phyloP scores from a whole-genome alignment of 2,797 vertebrate genomes.

The Taenioides sp. region DNA sequence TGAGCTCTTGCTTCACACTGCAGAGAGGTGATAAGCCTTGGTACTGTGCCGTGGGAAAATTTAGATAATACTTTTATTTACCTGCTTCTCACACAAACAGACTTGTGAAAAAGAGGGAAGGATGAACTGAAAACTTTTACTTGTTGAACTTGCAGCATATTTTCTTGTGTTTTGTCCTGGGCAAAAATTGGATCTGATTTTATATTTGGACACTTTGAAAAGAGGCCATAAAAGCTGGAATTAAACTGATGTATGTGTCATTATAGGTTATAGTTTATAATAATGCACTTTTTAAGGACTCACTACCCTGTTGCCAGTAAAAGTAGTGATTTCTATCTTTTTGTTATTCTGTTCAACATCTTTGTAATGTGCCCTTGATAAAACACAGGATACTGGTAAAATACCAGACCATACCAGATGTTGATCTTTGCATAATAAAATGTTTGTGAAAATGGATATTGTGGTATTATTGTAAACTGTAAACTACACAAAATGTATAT shows the following conservation, averaged over 20 bases:
- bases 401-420: background rate
- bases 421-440: background rate
- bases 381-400: background rate
- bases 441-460: background rate
- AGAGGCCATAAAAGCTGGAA: background rate
- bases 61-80: conserved; percentile 60
- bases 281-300: background rate
- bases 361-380: background rate
- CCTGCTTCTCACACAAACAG: conserved; percentile 49
- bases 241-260: background rate
- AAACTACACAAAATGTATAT: background rate
- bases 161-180: background rate
- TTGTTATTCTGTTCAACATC: background rate
- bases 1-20: conserved; percentile 64
- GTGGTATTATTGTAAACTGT: background rate
- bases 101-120: conserved; percentile 15
- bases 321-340: background rate
- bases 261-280: background rate
- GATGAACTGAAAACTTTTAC: conserved; percentile 10
- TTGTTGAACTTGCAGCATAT: conserved; percentile 15
- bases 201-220: background rate
- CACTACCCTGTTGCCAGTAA: no score
- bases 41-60: conserved; percentile 52
- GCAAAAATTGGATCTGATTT: background rate
- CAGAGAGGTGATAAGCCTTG: conserved; percentile 70